These are phyloP conservation scores for Drosophila tristis DNA, from an alignment of 1,140 invertebrate genomes.

Conservation along the genomic window DNA sequence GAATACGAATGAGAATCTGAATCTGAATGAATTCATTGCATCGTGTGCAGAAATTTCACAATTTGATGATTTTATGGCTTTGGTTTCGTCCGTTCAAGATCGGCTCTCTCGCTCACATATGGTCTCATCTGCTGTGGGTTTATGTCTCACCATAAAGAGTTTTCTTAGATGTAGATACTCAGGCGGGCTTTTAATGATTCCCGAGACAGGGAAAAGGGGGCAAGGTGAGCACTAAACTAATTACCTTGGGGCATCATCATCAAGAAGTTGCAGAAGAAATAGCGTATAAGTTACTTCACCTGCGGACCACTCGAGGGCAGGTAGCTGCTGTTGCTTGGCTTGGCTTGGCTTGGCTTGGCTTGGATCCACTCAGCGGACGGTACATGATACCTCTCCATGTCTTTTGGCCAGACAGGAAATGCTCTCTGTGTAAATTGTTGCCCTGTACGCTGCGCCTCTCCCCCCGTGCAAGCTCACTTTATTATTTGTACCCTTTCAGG, in stretches of 20 bases:
- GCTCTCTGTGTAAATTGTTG: constrained; percentile 55
- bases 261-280: constrained; percentile 38
- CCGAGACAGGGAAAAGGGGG: constrained; percentile 18
- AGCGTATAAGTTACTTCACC: constrained; percentile 78
- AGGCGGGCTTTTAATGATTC: constrained; percentile 28
- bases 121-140: no score
- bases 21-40: constrained; percentile 35
- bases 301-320: constrained; percentile 65
- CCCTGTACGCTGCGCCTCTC: not conserved
- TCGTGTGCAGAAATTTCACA: constrained; percentile 51
- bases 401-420: constrained; percentile 69
- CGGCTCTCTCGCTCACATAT: constrained; percentile 17
- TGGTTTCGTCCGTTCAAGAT: constrained; percentile 24
- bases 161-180: no score
- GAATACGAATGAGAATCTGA: constrained; percentile 12
- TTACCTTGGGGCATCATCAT: constrained; percentile 53
- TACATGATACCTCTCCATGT: constrained; percentile 65
- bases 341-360: no score
- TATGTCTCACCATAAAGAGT: no score
- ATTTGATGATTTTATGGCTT: constrained; percentile 40
- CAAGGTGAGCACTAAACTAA: constrained; percentile 65
- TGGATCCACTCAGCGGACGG: not conserved
- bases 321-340: not conserved
- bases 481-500: not conserved
- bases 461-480: no score